These are phyloP conservation scores for Himalopsyche kuldschensis DNA, from an alignment of 2,888 invertebrate genomes.

Conservation along the genomic window DNA sequence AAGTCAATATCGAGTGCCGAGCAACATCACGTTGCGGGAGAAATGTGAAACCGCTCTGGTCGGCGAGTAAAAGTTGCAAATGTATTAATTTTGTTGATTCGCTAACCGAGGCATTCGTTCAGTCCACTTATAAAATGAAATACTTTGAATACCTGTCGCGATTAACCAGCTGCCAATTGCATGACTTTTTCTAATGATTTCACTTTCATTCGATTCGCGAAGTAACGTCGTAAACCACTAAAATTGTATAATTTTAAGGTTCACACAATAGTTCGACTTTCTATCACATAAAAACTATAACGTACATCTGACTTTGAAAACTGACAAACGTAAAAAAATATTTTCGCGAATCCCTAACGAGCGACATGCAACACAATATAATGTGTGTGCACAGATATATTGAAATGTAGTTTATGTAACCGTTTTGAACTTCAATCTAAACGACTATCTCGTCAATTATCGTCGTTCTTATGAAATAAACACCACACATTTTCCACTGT, in stretches of 20 bases:
- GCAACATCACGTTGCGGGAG: not conserved
- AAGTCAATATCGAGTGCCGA: not conserved
- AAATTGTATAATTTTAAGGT: constrained; percentile 25
- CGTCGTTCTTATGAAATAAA: constrained; percentile 31
- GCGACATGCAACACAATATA: not conserved
- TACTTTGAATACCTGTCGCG: constrained; percentile 23
- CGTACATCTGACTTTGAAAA: not conserved
- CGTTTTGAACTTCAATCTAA: constrained; percentile 29
- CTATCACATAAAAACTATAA: constrained; percentile 25
- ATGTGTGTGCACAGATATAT: not conserved
- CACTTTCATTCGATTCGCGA: constrained; percentile 34
- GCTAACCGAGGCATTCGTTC: constrained; percentile 9
- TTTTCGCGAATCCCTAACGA: not conserved
- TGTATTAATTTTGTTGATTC: constrained; percentile 26
- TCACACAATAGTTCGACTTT: constrained; percentile 11
- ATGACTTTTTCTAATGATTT: constrained; percentile 35
- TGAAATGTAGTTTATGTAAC: constrained; percentile 31
- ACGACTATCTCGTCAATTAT: constrained; percentile 1
- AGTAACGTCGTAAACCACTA: constrained; percentile 21
- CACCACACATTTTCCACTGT: constrained; percentile 38
- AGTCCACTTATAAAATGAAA: constrained; percentile 24
- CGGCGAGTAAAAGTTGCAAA: constrained; percentile 33
- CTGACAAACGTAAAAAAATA: constrained; percentile 14
- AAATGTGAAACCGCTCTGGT: constrained; percentile 20
- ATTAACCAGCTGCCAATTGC: constrained; percentile 25